These are phyloP conservation scores for Meriones unguiculatus DNA, from an alignment of 2,113 vertebrate genomes.

Conservation along the genomic window DNA sequence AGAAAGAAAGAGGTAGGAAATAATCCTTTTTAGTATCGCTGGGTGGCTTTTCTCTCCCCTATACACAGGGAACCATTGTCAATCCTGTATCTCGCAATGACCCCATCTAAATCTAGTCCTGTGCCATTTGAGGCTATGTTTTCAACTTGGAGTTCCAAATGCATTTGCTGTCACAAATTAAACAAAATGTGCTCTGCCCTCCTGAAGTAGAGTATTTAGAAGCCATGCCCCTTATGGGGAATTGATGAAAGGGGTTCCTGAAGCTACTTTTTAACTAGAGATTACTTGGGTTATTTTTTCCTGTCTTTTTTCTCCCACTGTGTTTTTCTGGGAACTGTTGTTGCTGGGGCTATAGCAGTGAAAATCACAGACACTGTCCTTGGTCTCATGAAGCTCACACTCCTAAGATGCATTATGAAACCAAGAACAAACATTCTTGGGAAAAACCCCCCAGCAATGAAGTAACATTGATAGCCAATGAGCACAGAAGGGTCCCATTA, in stretches of 20 bases:
- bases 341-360: not conserved
- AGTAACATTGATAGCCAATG: not conserved
- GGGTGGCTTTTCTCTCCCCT: not conserved
- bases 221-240: not conserved
- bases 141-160: not conserved
- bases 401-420: not conserved
- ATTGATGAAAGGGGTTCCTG: not conserved
- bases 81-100: not conserved
- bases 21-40: not conserved
- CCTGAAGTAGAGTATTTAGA: slow-evolving; percentile 5
- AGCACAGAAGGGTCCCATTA: not conserved
- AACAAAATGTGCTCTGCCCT: not conserved
- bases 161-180: slow-evolving; percentile 14
- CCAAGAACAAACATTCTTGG: not conserved
- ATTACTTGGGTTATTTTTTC: not conserved
- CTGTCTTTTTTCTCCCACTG: slow-evolving; percentile 11
- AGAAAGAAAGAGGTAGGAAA: not conserved
- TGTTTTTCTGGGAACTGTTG: not conserved
- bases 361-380: not conserved
- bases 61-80: not conserved
- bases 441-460: not conserved
- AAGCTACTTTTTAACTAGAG: not conserved
- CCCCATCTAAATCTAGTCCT: not conserved
- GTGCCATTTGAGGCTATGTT: not conserved
- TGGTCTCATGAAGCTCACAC: not conserved